phyloP scores from a whole-genome alignment of 2,888 invertebrate genomes.

The Rhingia campestris region DNA sequence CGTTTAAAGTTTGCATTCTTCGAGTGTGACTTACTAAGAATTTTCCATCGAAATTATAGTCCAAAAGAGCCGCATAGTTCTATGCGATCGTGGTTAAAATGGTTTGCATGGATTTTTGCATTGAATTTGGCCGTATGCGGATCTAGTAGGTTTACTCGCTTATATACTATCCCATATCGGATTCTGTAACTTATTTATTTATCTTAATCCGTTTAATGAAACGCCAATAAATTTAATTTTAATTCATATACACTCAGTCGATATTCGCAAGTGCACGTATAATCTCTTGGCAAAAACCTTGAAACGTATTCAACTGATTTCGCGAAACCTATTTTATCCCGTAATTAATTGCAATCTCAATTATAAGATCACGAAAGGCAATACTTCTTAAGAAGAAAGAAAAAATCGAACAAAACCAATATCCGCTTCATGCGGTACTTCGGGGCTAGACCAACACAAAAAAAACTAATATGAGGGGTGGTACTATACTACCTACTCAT shows the following conservation, averaged over 20 bases:
- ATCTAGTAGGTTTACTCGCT: too few species aligned
- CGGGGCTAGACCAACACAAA: not conserved
- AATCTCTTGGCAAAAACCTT: constrained; percentile 33
- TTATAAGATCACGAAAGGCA: constrained; percentile 48
- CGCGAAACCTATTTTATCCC: constrained; percentile 33
- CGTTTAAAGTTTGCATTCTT: too few species aligned
- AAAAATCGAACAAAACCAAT: constrained; percentile 3
- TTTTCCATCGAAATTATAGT: too few species aligned
- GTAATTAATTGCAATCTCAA: constrained; percentile 59
- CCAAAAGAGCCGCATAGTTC: too few species aligned
- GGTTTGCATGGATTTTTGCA: too few species aligned
- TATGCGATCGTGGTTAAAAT: too few species aligned
- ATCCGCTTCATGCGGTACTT: constrained; percentile 8
- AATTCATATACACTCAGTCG: constrained; percentile 4
- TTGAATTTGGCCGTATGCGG: too few species aligned
- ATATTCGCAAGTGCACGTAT: constrained; percentile 4
- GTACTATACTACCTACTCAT: constrained; percentile 51
- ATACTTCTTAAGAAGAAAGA: constrained; percentile 10
- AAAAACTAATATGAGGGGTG: constrained; percentile 39
- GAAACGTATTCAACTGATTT: constrained; percentile 36
- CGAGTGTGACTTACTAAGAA: too few species aligned
- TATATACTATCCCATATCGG: too few species aligned
- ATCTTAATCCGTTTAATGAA: not conserved
- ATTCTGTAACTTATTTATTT: too few species aligned
- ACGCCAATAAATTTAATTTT: constrained; percentile 10